A percentile compares a stretch with the other conserved stretches of the same genome.
Evolutionary conservation across 2,797 vertebrate species (phyloP).

Genomic region (Glyptemys insculpta): DNA sequence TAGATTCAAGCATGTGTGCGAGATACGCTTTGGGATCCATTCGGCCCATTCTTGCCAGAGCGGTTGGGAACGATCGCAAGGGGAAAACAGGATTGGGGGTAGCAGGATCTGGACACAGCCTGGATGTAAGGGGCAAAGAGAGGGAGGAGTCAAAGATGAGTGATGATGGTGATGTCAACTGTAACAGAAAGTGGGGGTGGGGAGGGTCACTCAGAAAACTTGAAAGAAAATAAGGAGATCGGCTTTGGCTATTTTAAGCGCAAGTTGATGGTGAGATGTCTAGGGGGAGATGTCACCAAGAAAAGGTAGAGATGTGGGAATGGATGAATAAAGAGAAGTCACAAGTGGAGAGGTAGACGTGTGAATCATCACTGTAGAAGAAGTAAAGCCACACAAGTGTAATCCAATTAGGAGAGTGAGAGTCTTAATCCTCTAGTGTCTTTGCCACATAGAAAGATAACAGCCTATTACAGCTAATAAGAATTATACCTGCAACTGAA

Average conservation of each 20-base stretch:
- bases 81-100: too few relatives aligned
- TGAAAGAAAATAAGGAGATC: neutral
- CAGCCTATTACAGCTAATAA: neutral
- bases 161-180: neutral
- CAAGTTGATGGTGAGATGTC: neutral
- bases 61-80: too few relatives aligned
- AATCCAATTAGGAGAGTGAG: neutral
- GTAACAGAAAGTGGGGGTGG: neutral
- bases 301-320: neutral
- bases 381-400: neutral
- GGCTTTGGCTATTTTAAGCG: neutral
- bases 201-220: neutral
- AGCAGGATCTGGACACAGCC: neutral
- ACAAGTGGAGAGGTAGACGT: neutral
- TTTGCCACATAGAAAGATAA: neutral
- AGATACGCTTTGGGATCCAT: too few relatives aligned
- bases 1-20: too few relatives aligned
- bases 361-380: neutral
- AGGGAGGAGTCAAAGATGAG: neutral
- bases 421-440: neutral
- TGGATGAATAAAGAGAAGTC: neutral
- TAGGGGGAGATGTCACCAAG: neutral
- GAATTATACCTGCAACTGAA: neutral
- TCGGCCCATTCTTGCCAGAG: too few relatives aligned
- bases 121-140: neutral